phyloP scores from a whole-genome alignment of 1,140 invertebrate species.

The Lerema accius region DNA sequence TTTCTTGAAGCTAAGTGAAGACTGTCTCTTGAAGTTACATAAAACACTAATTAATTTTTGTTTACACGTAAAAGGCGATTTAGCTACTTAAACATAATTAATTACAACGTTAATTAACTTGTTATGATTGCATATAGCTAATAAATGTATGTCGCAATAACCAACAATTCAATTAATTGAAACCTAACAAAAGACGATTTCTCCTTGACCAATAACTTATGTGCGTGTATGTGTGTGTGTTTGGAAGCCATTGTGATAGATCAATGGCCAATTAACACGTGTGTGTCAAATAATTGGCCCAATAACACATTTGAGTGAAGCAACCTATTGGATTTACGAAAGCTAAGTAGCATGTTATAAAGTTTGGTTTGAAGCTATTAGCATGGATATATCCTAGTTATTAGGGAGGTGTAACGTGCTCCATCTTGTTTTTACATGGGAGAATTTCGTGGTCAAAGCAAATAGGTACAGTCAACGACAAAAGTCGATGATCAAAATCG shows the following conservation, averaged over 20 bases:
- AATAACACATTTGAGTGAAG: conserved; percentile 43
- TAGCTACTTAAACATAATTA: too few relatives aligned
- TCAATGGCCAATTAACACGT: conserved; percentile 43
- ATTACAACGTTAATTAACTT: background rate
- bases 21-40: too few relatives aligned
- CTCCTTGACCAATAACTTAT: conserved; percentile 31
- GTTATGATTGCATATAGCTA: background rate
- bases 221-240: conserved; percentile 8
- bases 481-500: too few relatives aligned
- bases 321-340: conserved; percentile 9
- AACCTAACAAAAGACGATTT: conserved; percentile 35
- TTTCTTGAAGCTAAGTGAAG: too few relatives aligned
- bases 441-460: too few relatives aligned
- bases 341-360: background rate
- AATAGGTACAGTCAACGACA: too few relatives aligned
- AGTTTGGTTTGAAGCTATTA: too few relatives aligned
- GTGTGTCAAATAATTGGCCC: conserved; percentile 46
- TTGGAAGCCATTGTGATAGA: conserved; percentile 33
- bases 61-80: too few relatives aligned
- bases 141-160: conserved; percentile 21
- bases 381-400: too few relatives aligned
- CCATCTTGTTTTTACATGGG: too few relatives aligned
- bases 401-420: too few relatives aligned
- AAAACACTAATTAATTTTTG: too few relatives aligned
- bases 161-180: conserved; percentile 21